These are phyloP conservation scores for Trachelus troglodyta DNA, from an alignment of 2,888 invertebrate genomes.

Conservation along the genomic window DNA sequence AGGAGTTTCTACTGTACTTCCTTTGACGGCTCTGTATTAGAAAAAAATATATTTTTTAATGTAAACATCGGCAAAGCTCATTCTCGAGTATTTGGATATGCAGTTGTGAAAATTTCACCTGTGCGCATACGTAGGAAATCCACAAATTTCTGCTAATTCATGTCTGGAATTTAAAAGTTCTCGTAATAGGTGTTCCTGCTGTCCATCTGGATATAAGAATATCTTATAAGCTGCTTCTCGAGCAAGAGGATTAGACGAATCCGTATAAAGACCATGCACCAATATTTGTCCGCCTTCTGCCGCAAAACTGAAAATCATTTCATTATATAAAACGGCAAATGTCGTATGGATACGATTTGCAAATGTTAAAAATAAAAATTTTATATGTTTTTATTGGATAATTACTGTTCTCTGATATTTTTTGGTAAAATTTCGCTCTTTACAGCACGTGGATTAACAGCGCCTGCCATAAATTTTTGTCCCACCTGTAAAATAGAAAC, in stretches of 20 bases:
- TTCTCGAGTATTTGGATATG: neutral
- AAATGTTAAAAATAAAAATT: neutral
- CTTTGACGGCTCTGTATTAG: conserved; percentile 79
- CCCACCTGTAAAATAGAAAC: conserved; percentile 69
- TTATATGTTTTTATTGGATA: conserved; percentile 31
- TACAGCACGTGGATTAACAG: conserved; percentile 77
- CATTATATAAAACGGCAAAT: neutral
- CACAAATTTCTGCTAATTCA: conserved; percentile 87
- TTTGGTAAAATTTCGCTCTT: conserved; percentile 76
- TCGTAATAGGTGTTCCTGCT: conserved; percentile 81
- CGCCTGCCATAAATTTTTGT: conserved; percentile 84
- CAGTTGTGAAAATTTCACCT: conserved; percentile 65
- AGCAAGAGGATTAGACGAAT: conserved; percentile 81
- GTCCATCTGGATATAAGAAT: conserved; percentile 81
- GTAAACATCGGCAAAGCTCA: neutral
- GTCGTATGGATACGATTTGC: neutral
- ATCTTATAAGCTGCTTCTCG: conserved; percentile 91
- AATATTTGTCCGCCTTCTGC: conserved; percentile 78
- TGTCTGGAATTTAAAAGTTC: conserved; percentile 81
- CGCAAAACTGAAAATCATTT: conserved; percentile 68
- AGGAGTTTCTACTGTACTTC: conserved; percentile 87
- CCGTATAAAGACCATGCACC: conserved; percentile 85
- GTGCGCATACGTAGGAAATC: conserved; percentile 90
- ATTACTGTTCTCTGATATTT: conserved; percentile 80
- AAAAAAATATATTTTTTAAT: conserved; percentile 7